phyloP scores from a whole-genome alignment of 2,888 invertebrate species.

The Coleophora deauratella region DNA sequence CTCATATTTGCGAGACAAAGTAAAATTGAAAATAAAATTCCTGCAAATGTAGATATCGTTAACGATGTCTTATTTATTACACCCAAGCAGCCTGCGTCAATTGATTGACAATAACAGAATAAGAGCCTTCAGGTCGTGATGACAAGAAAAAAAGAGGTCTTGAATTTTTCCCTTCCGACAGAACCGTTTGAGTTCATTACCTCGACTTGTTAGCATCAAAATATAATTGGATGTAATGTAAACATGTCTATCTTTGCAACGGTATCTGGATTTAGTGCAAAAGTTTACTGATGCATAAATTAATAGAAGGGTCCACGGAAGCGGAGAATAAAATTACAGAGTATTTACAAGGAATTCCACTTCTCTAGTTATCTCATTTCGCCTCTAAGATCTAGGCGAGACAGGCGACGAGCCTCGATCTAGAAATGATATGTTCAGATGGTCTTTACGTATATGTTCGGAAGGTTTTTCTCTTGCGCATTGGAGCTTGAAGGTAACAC shows the following conservation, averaged over 20 bases:
- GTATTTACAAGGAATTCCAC: neutral
- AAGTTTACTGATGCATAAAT: no score
- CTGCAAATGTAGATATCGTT: conserved; percentile 19
- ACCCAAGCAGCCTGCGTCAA: conserved; percentile 22
- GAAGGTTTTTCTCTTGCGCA: no score
- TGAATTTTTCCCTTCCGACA: conserved; percentile 8
- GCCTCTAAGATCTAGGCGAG: neutral
- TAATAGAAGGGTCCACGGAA: neutral
- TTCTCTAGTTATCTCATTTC: neutral
- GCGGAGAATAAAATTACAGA: neutral
- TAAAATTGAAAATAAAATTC: no score
- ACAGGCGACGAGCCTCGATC: conserved; percentile 3
- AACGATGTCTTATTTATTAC: conserved; percentile 27
- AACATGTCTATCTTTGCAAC: no score
- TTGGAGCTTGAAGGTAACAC: conserved; percentile 4
- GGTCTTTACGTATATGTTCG: no score
- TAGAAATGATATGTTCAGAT: conserved; percentile 16
- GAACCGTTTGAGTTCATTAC: conserved; percentile 18
- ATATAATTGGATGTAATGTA: no score
- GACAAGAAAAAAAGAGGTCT: conserved; percentile 27
- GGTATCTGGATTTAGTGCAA: no score
- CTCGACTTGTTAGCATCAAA: no score
- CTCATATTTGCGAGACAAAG: no score
- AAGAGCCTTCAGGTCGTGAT: conserved; percentile 30
- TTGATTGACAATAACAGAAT: conserved; percentile 40